These are phyloP conservation scores for Anas capensis DNA, from an alignment of 2,797 vertebrate genomes.

Conservation along the genomic window DNA sequence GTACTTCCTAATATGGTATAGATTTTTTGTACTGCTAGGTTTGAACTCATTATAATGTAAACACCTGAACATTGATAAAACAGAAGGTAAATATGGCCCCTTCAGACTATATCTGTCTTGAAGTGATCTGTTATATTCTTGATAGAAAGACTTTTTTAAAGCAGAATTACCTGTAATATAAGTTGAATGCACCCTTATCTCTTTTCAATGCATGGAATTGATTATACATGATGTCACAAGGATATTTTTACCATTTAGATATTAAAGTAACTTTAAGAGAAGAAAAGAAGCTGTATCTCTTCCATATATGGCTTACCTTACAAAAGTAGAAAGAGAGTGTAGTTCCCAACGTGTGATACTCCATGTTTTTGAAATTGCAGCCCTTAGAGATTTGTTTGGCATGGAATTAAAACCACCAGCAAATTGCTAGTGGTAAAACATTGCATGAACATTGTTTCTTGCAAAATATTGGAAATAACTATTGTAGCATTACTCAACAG, in stretches of 20 bases:
- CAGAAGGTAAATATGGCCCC: background rate
- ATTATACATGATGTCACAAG: background rate
- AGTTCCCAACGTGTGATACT: background rate
- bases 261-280: background rate
- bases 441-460: constrained; percentile 76
- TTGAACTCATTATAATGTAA: background rate
- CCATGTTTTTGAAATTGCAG: constrained; percentile 63
- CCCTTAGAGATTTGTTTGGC: constrained; percentile 65
- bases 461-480: constrained; percentile 79
- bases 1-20: background rate
- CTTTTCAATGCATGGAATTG: background rate
- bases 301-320: background rate
- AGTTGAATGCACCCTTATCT: background rate
- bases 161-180: background rate
- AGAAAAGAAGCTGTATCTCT: background rate
- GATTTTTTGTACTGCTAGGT: background rate
- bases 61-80: background rate
- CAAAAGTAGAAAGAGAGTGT: background rate
- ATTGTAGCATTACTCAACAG: constrained; percentile 68
- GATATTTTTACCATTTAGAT: background rate
- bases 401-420: constrained; percentile 71
- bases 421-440: constrained; percentile 72
- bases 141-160: background rate
- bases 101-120: background rate
- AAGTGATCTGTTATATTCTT: background rate